Evolutionary conservation across 1,140 invertebrate genomes (phyloP).

Genomic region (Zophobas atratus): DNA sequence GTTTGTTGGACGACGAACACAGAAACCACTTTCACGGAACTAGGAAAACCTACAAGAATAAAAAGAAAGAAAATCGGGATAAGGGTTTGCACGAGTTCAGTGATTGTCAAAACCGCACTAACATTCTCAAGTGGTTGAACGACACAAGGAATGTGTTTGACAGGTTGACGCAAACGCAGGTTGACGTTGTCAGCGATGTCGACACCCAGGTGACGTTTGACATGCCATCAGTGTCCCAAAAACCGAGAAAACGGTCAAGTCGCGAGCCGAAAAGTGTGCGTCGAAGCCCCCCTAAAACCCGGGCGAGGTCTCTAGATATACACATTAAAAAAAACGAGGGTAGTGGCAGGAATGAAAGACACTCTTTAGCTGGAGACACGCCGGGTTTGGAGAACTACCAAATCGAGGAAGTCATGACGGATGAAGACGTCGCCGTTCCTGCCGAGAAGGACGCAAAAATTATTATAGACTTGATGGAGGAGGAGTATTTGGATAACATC

Average conservation of each 20-base stretch:
- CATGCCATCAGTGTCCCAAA: slow-evolving; percentile 51
- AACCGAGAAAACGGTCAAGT: not conserved
- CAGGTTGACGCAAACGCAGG: slow-evolving; percentile 52
- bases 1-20: slow-evolving; percentile 15
- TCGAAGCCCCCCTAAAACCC: slow-evolving; percentile 12
- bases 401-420: slow-evolving; percentile 43
- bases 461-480: slow-evolving; percentile 54
- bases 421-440: slow-evolving; percentile 40
- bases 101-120: slow-evolving; percentile 29
- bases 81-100: slow-evolving; percentile 35
- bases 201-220: slow-evolving; percentile 28
- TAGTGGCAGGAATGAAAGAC: slow-evolving; percentile 13
- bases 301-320: slow-evolving; percentile 50
- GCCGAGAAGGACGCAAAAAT: slow-evolving; percentile 38
- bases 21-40: slow-evolving; percentile 21
- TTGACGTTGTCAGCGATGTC: not conserved
- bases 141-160: slow-evolving; percentile 50
- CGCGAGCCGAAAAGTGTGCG: slow-evolving; percentile 43
- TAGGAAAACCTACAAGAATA: slow-evolving; percentile 12
- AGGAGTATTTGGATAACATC: slow-evolving; percentile 56
- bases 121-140: slow-evolving; percentile 50
- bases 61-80: not conserved
- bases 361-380: slow-evolving; percentile 12
- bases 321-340: slow-evolving; percentile 39
- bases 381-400: slow-evolving; percentile 19